Evolutionary conservation across 2,888 invertebrate genomes (phyloP), one percentile per base, ranked within the genome.

Genomic region (Drosophila falleni): DNA sequence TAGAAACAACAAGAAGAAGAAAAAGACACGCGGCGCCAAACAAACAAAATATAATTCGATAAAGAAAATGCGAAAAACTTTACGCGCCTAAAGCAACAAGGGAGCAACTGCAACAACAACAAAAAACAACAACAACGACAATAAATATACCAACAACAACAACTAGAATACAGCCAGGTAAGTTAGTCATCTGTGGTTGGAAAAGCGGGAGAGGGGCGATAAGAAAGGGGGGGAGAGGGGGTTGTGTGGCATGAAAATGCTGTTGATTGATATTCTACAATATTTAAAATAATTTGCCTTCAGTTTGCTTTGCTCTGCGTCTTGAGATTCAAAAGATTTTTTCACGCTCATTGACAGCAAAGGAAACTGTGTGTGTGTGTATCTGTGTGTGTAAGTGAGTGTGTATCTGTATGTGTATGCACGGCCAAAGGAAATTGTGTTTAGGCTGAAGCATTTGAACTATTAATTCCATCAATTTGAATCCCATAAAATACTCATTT

Each of bases 81-180:
- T 15, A 58, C 77, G 80, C 80, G 80, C 56, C 80, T 75, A 70
- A 63, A 69, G 63, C 70, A 80, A 80, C 80, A 69, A 70, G 80
- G 75, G 80, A 75, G 76, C 75, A 75, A 75, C 47, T 62, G 19
- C 35, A 56, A 35, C 33, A 49, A 71, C 61, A 54, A 77, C 37
- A 46, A 74, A 39, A 31, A 74, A 51, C 49, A 65, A 60, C 58
- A 23, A 23, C 23, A 23, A 23, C 23, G 23, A 23, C 23, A 23
- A 23, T 23, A 23, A 54, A 23, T 46, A 63, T 15, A 41, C 31
- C n/a, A 49, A 41, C 39, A 56, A 26, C 11, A 50, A 29, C 50
- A 58, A 59, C 50, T 39, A 61, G 26, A 39, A 11, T 54, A 61
- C 49, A 58, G 39, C 41, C 73, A 81, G 78, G 81, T 72, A 65